Conservation (phyloP, 2,113 vertebrate species). For the Xenopus laevis region DNA sequence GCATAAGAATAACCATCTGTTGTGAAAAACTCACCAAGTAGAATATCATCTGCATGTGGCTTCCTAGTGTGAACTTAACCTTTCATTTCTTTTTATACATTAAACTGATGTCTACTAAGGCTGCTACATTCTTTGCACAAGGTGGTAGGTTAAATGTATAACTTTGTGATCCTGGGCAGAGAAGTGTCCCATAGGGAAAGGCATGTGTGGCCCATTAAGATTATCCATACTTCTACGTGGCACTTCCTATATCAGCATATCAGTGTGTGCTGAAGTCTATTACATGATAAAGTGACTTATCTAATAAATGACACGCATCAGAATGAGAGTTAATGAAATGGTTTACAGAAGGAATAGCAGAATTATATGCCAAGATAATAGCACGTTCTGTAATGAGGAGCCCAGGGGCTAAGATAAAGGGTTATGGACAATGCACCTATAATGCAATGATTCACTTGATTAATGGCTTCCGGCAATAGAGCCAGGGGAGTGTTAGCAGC, state of each 20-base stretch:
- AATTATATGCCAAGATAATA: constrained; percentile 46
- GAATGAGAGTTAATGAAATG: constrained; percentile 47
- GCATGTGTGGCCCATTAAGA: background rate
- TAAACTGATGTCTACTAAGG: background rate
- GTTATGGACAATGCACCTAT: constrained; percentile 46
- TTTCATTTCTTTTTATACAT: no score
- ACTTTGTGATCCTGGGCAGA: background rate
- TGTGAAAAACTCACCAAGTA: no score
- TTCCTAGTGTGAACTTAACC: no score
- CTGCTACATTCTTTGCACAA: background rate
- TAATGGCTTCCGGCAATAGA: constrained; percentile 35
- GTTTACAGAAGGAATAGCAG: constrained; percentile 44
- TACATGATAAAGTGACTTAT: constrained; percentile 47
- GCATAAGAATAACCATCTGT: no score
- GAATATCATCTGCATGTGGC: no score
- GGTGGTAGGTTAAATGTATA: constrained; percentile 4
- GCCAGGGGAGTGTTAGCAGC: constrained; percentile 25
- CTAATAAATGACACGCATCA: constrained; percentile 47
- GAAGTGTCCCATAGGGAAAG: background rate
- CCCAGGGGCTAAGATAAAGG: constrained; percentile 46
- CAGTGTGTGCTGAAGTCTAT: constrained; percentile 45
- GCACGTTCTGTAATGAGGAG: constrained; percentile 43
- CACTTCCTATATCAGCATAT: constrained; percentile 20
- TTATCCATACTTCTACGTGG: background rate
- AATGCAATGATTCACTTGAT: constrained; percentile 46